phyloP scores from a whole-genome alignment of 2,888 invertebrate species.

The Eilema caniola region DNA sequence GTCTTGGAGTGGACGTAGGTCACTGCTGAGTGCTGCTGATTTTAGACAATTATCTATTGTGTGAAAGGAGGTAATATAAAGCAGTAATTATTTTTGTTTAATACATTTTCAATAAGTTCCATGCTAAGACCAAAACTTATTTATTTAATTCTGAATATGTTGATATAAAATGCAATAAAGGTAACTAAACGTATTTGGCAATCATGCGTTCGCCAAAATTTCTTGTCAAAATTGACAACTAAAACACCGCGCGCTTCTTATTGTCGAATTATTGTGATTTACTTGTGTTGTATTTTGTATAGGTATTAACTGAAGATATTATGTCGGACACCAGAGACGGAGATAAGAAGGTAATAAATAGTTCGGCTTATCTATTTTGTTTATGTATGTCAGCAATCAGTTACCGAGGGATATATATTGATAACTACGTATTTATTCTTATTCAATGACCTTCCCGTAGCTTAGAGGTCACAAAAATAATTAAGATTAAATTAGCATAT shows the following conservation, averaged over 20 bases:
- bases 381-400: constrained; percentile 53
- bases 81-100: too few species aligned
- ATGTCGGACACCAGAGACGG: constrained; percentile 72
- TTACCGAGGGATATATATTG: constrained; percentile 45
- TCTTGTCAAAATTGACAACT: constrained; percentile 35
- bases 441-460: constrained; percentile 68
- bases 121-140: not conserved
- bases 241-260: constrained; percentile 39
- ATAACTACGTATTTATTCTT: constrained; percentile 63
- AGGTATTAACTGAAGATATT: constrained; percentile 55
- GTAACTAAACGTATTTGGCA: constrained; percentile 55
- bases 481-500: constrained; percentile 19
- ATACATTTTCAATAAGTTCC: not conserved
- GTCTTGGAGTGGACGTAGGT: too few species aligned
- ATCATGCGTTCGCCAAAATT: constrained; percentile 55
- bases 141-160: not conserved
- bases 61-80: too few species aligned
- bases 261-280: constrained; percentile 39
- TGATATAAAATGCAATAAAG: not conserved
- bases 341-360: constrained; percentile 78
- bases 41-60: too few species aligned
- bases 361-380: constrained; percentile 57
- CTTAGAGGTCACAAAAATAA: constrained; percentile 66
- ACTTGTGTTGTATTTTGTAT: constrained; percentile 33
- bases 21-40: too few species aligned